phyloP scores from a whole-genome alignment of 2,113 vertebrate species.

The Myiagra hebetior region DNA sequence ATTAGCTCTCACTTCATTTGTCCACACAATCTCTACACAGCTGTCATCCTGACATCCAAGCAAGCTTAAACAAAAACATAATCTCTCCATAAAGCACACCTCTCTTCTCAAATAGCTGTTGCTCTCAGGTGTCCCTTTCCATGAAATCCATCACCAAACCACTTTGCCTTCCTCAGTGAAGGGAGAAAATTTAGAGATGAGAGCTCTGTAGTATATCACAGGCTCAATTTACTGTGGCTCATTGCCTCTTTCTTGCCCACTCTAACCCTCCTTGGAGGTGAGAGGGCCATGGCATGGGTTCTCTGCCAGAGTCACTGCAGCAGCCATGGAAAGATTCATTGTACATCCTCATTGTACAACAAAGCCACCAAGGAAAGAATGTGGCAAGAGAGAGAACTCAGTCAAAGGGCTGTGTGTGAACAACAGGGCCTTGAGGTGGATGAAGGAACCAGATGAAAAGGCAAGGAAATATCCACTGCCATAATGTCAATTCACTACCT shows the following conservation, averaged over 20 bases:
- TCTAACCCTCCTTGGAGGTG: neutral
- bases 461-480: neutral
- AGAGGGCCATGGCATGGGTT: neutral
- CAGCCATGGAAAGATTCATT: neutral
- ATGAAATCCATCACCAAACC: neutral
- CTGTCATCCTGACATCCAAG: neutral
- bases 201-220: neutral
- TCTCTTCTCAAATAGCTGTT: neutral
- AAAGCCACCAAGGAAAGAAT: neutral
- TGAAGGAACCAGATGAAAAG: neutral
- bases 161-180: neutral
- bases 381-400: neutral
- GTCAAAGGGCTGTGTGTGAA: neutral
- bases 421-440: neutral
- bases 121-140: neutral
- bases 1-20: slow-evolving; percentile 29
- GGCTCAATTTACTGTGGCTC: neutral
- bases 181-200: neutral
- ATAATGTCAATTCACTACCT: neutral
- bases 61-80: slow-evolving; percentile 22
- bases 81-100: neutral
- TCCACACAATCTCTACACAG: neutral
- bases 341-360: neutral
- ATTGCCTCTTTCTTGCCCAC: neutral
- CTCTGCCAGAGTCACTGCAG: neutral